Conservation (phyloP, 2,888 invertebrate genomes). For the Erebia ligea region DNA sequence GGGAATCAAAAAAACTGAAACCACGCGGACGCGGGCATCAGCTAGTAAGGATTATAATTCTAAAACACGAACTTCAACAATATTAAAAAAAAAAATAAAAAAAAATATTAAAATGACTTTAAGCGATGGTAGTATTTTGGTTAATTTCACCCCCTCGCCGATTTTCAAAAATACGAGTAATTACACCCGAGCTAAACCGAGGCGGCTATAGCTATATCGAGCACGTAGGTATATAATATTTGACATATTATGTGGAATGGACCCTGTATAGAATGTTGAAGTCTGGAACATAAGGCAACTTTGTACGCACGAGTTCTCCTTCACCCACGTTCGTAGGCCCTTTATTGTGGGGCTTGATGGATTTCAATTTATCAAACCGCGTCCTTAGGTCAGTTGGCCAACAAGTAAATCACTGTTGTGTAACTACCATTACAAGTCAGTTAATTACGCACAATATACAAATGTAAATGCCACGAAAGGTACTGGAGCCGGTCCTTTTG, state of each 20-base stretch:
- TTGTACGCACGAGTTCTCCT: conserved; percentile 3
- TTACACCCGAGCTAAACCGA: no score
- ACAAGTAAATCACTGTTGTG: conserved; percentile 20
- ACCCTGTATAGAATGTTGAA: conserved; percentile 8
- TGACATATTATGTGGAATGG: not conserved
- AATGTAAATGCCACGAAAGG: conserved; percentile 5
- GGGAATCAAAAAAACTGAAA: no score
- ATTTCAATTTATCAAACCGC: conserved; percentile 9
- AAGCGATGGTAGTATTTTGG: no score
- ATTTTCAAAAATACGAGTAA: no score
- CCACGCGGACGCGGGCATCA: no score
- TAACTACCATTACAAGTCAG: conserved; percentile 1
- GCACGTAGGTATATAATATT: no score
- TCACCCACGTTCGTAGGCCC: not conserved
- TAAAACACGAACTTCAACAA: no score
- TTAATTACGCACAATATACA: conserved; percentile 2
- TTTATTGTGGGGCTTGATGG: conserved; percentile 1
- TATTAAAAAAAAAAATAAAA: no score
- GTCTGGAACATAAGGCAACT: conserved; percentile 3
- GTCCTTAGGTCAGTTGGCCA: conserved; percentile 14
- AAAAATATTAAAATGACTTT: no score
- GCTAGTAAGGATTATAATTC: no score
- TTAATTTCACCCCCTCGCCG: no score
- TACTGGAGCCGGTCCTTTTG: not conserved
- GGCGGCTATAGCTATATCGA: not conserved